These are phyloP conservation scores for Galbula dea DNA, from an alignment of 2,113 vertebrate species.

Conservation along the genomic window DNA sequence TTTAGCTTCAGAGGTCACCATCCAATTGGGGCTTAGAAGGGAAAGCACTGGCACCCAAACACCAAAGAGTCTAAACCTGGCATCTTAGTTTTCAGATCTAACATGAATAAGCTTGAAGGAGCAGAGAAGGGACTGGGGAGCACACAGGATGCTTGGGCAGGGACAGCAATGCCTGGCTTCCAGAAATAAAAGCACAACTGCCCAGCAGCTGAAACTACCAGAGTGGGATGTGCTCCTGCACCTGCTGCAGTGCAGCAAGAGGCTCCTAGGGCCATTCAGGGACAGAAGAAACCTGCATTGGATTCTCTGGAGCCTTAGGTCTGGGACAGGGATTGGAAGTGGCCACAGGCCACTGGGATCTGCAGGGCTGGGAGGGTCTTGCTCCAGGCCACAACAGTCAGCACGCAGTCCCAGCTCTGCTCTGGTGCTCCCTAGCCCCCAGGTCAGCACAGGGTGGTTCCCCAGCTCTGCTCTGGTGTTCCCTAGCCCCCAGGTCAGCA, in stretches of 20 bases:
- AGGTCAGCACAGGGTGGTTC: too few species aligned
- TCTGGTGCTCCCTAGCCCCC: too few species aligned
- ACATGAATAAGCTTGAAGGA: not conserved
- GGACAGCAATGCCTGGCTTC: not conserved
- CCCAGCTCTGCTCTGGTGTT: too few species aligned
- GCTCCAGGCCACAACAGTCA: not conserved
- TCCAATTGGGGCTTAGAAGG: not conserved
- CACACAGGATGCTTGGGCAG: not conserved
- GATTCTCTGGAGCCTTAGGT: not conserved
- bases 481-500: not conserved
- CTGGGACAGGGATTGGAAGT: not conserved
- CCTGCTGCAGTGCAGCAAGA: accelerated
- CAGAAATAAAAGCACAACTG: not conserved
- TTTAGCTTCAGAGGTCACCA: not conserved
- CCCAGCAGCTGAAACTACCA: not conserved
- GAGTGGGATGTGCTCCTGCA: not conserved
- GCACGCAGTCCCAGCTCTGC: not conserved
- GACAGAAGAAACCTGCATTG: not conserved
- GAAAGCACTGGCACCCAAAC: not conserved
- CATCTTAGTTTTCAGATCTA: not conserved
- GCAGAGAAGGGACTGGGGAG: not conserved
- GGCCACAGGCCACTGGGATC: not conserved
- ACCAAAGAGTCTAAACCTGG: not conserved
- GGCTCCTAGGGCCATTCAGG: accelerated
- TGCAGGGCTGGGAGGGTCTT: not conserved